Conservation (phyloP, 2,797 vertebrate genomes). For the Scolopax bukidnonensis region DNA sequence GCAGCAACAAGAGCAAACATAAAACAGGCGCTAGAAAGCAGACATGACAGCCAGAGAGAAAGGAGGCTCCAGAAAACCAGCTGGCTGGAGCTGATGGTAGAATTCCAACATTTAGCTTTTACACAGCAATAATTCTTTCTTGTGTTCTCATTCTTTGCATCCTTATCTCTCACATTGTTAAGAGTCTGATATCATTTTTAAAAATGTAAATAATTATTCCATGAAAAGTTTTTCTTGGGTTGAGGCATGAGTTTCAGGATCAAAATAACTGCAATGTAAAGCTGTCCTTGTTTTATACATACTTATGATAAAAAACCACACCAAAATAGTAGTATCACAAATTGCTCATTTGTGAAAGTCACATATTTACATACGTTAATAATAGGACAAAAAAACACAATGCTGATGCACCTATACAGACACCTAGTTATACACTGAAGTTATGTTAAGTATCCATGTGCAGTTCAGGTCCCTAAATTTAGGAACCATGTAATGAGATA, state of each 20-base stretch:
- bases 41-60: not conserved
- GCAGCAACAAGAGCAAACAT: not conserved
- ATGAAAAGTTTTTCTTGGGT: not conserved
- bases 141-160: not conserved
- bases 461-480: not conserved
- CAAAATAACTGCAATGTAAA: not conserved
- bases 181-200: not conserved
- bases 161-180: not conserved
- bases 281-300: not conserved
- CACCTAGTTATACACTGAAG: not conserved
- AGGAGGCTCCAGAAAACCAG: not conserved
- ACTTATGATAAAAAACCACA: not conserved
- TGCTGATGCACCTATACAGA: not conserved
- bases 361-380: accelerated
- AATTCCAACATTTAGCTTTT: not conserved
- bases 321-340: not conserved
- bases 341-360: not conserved
- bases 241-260: not conserved
- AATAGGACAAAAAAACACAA: not conserved
- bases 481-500: accelerated
- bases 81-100: not conserved
- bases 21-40: not conserved
- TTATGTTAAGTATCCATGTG: not conserved
- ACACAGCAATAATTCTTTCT: not conserved
- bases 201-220: not conserved